Evolutionary conservation across 2,888 invertebrate species (phyloP), one percentile per base, ranked within the genome.

Genomic region (Eupeodes latifasciatus): DNA sequence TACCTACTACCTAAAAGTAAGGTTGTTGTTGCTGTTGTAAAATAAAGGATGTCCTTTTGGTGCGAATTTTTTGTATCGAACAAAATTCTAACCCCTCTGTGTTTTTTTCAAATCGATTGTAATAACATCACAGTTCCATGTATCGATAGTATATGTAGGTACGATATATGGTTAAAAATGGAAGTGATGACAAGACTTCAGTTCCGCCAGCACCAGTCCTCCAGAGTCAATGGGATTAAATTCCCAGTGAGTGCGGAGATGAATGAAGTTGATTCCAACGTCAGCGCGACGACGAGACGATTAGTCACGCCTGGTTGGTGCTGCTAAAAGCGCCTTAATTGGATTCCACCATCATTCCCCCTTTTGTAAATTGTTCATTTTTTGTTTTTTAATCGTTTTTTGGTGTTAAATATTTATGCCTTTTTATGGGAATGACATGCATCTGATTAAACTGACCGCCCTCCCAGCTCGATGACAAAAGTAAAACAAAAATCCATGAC

Each of bases 261-360:
- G 59, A 72, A 59, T 84, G 78, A 81, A 85, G 88, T 85, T 81
- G 75, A 81, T 88, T 75, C 75, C 69, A 49, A 14, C 14, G 74
- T 84, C 81, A 78, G 40, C 40, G 5, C 40, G 40, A 5, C 40
- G 40, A 40, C 40, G 40, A 40, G 40, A 81, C 85, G 85, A 88
- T 88, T 81, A 88, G 88, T 85, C 88, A 88, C 88, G 88, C 88
- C 88, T 88, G 88, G 88, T 85, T 85, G 84, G 81, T 77, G 67
- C 69, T 53, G 69, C 74, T 59, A 51, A 78, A 61, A 69, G 79
- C 55, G 79, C 55, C 83, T 75, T 87, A 88, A 88, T 88, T 88
- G 85, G 85, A 88, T 85, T 85, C 74, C 71, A 69, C 47, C 69
- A 66, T 61, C 75, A 49, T 67, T 61, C 57, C 67, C 59, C 49